Base-by-base conservation (phyloP, 2,113 vertebrate genomes). In the Cebus imitator region DNA sequence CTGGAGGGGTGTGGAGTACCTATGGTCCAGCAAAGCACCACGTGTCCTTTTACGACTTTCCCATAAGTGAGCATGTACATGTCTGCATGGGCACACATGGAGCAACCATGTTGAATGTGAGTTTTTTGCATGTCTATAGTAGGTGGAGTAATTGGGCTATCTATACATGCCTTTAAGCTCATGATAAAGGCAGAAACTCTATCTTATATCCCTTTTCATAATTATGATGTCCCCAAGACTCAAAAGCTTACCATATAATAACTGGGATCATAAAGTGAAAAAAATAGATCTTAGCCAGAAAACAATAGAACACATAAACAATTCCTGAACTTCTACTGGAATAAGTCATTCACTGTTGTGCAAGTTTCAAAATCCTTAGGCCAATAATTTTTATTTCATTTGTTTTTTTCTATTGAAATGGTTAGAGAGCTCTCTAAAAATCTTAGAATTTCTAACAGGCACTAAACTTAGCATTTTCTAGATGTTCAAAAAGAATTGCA, bases 11-110 rank as follows among this genome's bases (percentile, higher is more conserved):
- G 1, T 32, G 16, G 40, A 10, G 35, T 10, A 32, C 40, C 66
- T n/a, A 32, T 43, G 9, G 13, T 13, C 64, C 12, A 16, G 64
- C 30, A 55, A 73, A 86, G 21, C 32, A 10, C 5, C 1, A 0
- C 0, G 8, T 23, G 1, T 12, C 50, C 61, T 57, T n/a, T 21
- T 43, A 8, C 0, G 48, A 40, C 32, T 57, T 78, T 37, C 25
- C 17, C 9, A 7, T 13, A 12, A 18, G 4, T 40, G 30, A 66
- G 6, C 10, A 6, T 0, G 3, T 13, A 16, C 0, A 2, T 1
- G 1, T 40, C 20, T 35, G 5, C 3, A 0, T 0, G 3, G 11
- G 52, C 13, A 30, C 18, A 4, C 14, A 82, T 11, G 23, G 12
- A 25, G 2, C 0, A 6, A n/a, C 6, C 40, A 7, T 0, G 11